Evolutionary conservation across 2,113 vertebrate species (phyloP).

Genomic region (Periophthalmodon schlosseri): DNA sequence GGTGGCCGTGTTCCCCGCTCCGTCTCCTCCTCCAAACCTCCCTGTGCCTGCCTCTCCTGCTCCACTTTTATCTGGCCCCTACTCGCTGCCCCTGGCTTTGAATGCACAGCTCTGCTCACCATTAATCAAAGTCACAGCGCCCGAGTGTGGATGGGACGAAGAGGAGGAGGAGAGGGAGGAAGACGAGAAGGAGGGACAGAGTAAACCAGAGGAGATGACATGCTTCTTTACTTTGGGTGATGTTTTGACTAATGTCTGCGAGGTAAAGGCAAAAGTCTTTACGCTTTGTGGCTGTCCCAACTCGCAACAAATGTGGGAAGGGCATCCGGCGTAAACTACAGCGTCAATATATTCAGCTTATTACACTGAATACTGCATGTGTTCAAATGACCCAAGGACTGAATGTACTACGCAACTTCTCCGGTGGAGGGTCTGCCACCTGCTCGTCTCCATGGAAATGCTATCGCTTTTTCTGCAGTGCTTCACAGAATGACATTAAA

Average conservation of each 20-base stretch:
- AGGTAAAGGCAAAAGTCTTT: not conserved
- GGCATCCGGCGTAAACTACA: not conserved
- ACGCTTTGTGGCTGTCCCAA: not conserved
- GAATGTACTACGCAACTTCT: too few relatives aligned
- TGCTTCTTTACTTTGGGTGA: conserved; percentile 37
- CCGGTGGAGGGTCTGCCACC: too few relatives aligned
- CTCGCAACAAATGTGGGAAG: not conserved
- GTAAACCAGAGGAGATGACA: conserved; percentile 35
- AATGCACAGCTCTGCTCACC: conserved; percentile 73
- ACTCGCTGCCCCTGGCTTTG: conserved; percentile 72
- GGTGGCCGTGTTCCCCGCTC: conserved; percentile 68
- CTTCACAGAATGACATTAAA: too few relatives aligned
- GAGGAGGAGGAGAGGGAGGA: conserved; percentile 23
- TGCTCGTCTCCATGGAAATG: too few relatives aligned
- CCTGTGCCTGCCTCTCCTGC: conserved; percentile 59
- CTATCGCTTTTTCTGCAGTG: too few relatives aligned
- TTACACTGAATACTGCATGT: too few relatives aligned
- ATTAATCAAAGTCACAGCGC: conserved; percentile 78
- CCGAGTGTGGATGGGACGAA: conserved; percentile 58
- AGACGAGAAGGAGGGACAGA: conserved; percentile 18
- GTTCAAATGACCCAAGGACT: too few relatives aligned
- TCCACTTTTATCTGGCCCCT: conserved; percentile 71
- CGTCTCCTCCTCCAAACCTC: conserved; percentile 49
- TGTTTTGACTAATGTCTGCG: conserved; percentile 43
- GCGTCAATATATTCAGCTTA: too few relatives aligned